These are phyloP conservation scores for Proctacanthus coquilletti DNA, from an alignment of 1,140 invertebrate genomes.

Conservation along the genomic window DNA sequence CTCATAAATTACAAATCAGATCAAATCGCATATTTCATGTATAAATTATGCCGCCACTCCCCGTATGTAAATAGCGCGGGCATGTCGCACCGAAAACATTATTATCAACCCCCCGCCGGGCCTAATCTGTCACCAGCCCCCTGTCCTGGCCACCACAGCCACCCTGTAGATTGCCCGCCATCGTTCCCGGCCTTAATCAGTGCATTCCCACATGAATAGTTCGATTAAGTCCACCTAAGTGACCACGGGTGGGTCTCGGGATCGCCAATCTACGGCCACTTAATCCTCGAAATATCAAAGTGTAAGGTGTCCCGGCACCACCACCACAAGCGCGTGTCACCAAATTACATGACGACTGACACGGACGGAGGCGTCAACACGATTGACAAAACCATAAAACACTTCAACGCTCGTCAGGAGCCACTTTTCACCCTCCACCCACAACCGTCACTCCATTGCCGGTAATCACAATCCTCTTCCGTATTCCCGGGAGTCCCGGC, in stretches of 20 bases:
- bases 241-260: not conserved
- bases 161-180: too few species aligned
- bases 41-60: not conserved
- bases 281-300: too few species aligned
- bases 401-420: not conserved
- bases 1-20: slow-evolving; percentile 1
- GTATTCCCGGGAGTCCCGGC: too few species aligned
- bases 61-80: not conserved
- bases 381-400: not conserved
- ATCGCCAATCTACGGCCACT: not conserved
- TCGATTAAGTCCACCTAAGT: slow-evolving; percentile 1
- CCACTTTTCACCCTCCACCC: not conserved
- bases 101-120: not conserved
- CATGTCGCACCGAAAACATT: not conserved
- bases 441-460: too few species aligned
- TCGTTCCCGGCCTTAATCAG: not conserved
- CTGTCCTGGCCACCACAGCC: not conserved
- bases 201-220: not conserved
- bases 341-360: too few species aligned
- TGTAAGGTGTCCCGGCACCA: too few species aligned
- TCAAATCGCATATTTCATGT: slow-evolving; percentile 1
- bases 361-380: not conserved
- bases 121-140: not conserved
- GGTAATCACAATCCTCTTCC: too few species aligned
- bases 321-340: too few species aligned